Evolutionary conservation across 2,888 invertebrate genomes (phyloP), one percentile per base, ranked within the genome.

Genomic region (Resseliella maxima): DNA sequence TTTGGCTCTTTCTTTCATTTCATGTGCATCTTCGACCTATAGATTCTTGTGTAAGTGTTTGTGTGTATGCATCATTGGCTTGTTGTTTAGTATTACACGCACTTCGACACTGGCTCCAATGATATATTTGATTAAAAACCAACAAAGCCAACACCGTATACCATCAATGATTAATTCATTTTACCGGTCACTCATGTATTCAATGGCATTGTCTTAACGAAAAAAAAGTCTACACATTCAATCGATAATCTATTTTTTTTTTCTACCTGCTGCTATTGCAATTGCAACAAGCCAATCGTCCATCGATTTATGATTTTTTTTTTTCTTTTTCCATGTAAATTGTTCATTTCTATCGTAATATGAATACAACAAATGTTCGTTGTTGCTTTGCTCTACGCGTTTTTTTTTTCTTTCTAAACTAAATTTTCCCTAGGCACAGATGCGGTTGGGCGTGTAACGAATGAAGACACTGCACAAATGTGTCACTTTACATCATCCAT

Each of bases 211-310:
- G 72, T 72, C 31, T 72, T 72, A 31, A n/a, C n/a, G n/a, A 5
- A 18, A 27, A 10, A 27, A 24, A 27, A 72, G 31, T 72, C 31
- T 72, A 31, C 72, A 35, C 72, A 72, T 72, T 72, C 31, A 72
- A 72, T 72, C 72, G 72, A 72, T 72, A 15, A 18, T 8, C 21
- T 59, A 59, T 59, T 27, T 59, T 27, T 50, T 50, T 15, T 24
- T 59, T 24, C n/a, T 72, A 72, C 72, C 72, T 72, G 72, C 72
- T 72, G 72, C 72, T 72, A 31, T 72, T 72, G 72, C 72, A 72
- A 72, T 72, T 72, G 72, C 72, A 72, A 12, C 72, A 15, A 3
- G 12, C 72, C 72, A 72, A 72, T 72, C 31, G 72, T 31, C 15
- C 15, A 72, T 72, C 72, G 72, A 72, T 72, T 72, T 72, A 72